Evolutionary conservation across 2,113 vertebrate genomes (phyloP).

Genomic region (Corvus cornix): DNA sequence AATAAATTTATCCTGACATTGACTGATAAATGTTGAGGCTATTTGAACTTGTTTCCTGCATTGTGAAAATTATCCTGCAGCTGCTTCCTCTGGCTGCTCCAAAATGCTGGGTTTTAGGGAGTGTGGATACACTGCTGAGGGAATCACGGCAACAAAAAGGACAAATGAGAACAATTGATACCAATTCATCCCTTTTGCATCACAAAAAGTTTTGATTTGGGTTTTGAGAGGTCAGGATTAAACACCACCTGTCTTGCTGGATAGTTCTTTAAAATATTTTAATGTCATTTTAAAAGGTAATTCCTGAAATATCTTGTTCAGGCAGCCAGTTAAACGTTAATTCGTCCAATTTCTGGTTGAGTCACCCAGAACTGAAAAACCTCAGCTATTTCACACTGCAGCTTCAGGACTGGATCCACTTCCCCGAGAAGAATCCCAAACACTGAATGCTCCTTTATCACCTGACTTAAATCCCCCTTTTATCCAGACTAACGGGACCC

Average conservation of each 20-base stretch:
- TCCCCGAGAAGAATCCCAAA: neutral
- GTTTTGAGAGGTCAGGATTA: neutral
- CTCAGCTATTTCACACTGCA: neutral
- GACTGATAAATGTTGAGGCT: slow-evolving; percentile 29
- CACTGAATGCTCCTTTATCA: neutral
- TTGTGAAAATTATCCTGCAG: neutral
- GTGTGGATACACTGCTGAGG: neutral
- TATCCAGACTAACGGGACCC: neutral
- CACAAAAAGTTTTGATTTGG: fast-evolving
- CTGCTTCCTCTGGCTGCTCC: slow-evolving; percentile 1
- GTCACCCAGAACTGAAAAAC: neutral
- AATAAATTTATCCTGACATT: slow-evolving; percentile 10
- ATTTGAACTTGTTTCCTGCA: slow-evolving; percentile 25
- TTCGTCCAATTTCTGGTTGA: neutral
- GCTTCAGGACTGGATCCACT: neutral
- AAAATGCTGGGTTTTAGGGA: neutral
- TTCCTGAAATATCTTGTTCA: neutral
- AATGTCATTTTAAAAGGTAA: neutral
- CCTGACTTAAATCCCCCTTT: neutral
- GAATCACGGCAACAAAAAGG: neutral
- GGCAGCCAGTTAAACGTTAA: neutral
- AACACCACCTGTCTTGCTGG: neutral
- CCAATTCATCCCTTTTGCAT: neutral
- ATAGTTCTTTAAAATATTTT: neutral
- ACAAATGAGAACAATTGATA: neutral